Percentiles rank a stretch among this genome's conserved stretches.
Conservation (phyloP, 2,797 vertebrate species). For the Crypturellus tataupa region DNA sequence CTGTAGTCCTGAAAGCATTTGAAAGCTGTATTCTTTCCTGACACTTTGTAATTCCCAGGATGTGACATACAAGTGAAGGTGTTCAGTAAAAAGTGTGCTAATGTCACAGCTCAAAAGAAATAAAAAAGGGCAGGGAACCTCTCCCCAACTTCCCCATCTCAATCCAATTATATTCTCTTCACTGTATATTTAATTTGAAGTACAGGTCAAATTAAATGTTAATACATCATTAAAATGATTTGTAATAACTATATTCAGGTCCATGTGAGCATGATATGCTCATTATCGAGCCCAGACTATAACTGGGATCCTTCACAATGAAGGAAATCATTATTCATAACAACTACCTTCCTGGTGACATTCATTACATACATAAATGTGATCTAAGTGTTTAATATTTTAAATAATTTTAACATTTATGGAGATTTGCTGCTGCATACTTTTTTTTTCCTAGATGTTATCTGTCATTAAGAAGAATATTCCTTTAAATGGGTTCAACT, state of each 20-base stretch:
- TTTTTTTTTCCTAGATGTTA: neutral
- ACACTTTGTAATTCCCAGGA: neutral
- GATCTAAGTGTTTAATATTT: conserved; percentile 4
- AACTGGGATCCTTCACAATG: neutral
- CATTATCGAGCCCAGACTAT: neutral
- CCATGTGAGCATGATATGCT: conserved; percentile 24
- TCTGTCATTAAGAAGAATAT: neutral
- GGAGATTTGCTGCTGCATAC: neutral
- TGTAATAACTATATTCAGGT: conserved; percentile 48
- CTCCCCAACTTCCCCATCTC: neutral
- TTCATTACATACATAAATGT: neutral
- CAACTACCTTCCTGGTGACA: neutral
- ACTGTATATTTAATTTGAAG: conserved; percentile 54
- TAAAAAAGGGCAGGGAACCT: neutral
- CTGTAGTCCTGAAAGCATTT: neutral
- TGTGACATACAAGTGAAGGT: neutral
- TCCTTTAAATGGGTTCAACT: neutral
- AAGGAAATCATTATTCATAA: conserved; percentile 30
- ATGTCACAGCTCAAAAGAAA: conserved; percentile 15
- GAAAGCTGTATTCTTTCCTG: neutral
- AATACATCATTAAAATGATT: conserved; percentile 77
- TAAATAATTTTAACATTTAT: neutral
- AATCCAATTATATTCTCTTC: neutral
- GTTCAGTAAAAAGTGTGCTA: conserved; percentile 23
- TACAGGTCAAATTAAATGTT: conserved; percentile 68